Percentiles rank a stretch among this genome's conserved stretches.
phyloP scores from a whole-genome alignment of 92 coral and sea anemone species.

The Chrysogorgia sp. region DNA sequence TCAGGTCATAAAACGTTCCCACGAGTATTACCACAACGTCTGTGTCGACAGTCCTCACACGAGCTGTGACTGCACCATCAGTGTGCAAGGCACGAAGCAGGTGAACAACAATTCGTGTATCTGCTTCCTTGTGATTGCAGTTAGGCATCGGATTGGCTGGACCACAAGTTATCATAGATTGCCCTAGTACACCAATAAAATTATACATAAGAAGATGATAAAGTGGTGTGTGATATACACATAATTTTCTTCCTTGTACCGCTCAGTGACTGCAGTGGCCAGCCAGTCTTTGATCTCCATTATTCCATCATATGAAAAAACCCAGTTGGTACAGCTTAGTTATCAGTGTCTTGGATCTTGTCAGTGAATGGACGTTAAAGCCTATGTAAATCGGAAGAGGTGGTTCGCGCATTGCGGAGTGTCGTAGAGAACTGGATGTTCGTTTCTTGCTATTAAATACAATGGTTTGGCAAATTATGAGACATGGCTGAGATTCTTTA shows the following conservation, averaged over 20 bases:
- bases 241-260: background rate
- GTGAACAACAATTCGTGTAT: too few relatives aligned
- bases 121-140: too few relatives aligned
- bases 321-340: conserved; percentile 45
- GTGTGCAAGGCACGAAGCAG: too few relatives aligned
- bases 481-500: background rate
- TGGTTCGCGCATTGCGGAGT: conserved; percentile 1
- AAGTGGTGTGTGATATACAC: too few relatives aligned
- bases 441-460: conserved; percentile 28
- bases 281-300: conserved; percentile 11
- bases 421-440: conserved; percentile 3
- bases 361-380: conserved; percentile 39
- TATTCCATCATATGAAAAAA: conserved; percentile 13
- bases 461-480: background rate
- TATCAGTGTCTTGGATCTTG: conserved; percentile 39
- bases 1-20: too few relatives aligned
- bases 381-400: conserved; percentile 45
- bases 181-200: too few relatives aligned
- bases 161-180: too few relatives aligned
- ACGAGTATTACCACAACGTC: too few relatives aligned
- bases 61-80: too few relatives aligned
- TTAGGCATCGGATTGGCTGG: too few relatives aligned
- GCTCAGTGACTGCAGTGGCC: background rate
- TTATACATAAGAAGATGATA: too few relatives aligned
- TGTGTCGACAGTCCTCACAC: too few relatives aligned